Evolutionary conservation across 2,888 invertebrate genomes (phyloP), one percentile per base, ranked within the genome.

Genomic region (Zeuzera pyrina): DNA sequence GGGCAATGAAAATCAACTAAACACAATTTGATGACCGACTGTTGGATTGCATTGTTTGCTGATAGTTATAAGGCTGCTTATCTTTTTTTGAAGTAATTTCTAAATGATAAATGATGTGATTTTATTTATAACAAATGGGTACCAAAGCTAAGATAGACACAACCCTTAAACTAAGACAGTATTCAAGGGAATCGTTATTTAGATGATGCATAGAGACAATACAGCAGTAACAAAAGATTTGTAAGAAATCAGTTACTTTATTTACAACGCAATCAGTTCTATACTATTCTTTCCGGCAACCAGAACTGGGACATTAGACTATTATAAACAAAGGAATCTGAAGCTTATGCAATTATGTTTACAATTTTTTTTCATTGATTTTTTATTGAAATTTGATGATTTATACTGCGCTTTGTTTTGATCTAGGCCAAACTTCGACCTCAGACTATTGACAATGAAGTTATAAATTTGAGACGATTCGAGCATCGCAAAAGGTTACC

Each of bases 241-340:
- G 40, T 46, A 57, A 55, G 54, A 60, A 55, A 31, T 35, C 32
- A 27, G 38, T 10, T 5, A 49, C 49, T 49, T 49, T 51, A 51
- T 41, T 48, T 38, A 42, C 46, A 49, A 49, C 45, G 52, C 51
- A 58, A 53, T 53, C n/a, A n/a, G n/a, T n/a, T n/a, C 39, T 35
- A 35, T 41, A 45, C 42, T 39, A 52, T 61, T 55, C 47, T 52
- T 53, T 49, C 42, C 43, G 41, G 39, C n/a, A n/a, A n/a, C n/a
- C n/a, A 41, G 38, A 51, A 52, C 52, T 60, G 47, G 45, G 47
- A 46, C 50, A 52, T 38, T 5, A 38, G 31, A 38, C 21, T 38
- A 6, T 11, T 12, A 28, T 15, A 33, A 38, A 38, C 36, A 40
- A 38, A 33, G 31, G 19, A 29, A 35, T 30, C 12, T 32, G 25